Percentiles rank a stretch among this genome's conserved stretches.
Evolutionary conservation across 1,140 invertebrate genomes (phyloP).

Genomic region (Neodiprion lecontei): DNA sequence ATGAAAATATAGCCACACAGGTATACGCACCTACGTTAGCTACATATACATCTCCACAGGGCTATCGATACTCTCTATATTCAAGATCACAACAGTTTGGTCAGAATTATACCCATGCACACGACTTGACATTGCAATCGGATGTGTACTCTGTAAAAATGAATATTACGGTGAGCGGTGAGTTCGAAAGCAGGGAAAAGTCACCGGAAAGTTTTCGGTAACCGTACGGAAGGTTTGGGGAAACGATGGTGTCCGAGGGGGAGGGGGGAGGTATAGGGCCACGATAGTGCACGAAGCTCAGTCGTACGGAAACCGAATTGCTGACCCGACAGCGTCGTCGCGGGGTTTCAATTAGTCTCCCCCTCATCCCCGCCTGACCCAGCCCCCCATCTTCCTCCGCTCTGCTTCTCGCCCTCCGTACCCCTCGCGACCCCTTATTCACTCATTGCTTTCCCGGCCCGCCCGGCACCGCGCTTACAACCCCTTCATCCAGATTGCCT

Average conservation of each 20-base stretch:
- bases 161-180: background rate
- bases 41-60: background rate
- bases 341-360: slow-evolving; percentile 51
- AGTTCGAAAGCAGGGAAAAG: background rate
- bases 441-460: slow-evolving; percentile 4
- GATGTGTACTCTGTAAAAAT: background rate
- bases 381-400: slow-evolving; percentile 17
- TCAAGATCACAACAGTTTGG: background rate
- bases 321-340: slow-evolving; percentile 49
- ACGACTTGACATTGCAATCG: background rate
- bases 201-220: slow-evolving; percentile 34
- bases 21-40: too few relatives aligned
- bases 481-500: slow-evolving; percentile 12
- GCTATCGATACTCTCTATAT: background rate
- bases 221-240: slow-evolving; percentile 1
- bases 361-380: slow-evolving; percentile 32
- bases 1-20: background rate
- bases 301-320: slow-evolving; percentile 34
- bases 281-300: background rate
- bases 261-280: background rate
- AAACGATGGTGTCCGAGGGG: too few relatives aligned
- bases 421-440: slow-evolving; percentile 37
- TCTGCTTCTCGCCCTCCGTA: slow-evolving; percentile 32
- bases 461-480: slow-evolving; percentile 2
- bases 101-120: background rate